Conservation (phyloP, 1,140 invertebrate species). For the Heliconius melpomene region DNA sequence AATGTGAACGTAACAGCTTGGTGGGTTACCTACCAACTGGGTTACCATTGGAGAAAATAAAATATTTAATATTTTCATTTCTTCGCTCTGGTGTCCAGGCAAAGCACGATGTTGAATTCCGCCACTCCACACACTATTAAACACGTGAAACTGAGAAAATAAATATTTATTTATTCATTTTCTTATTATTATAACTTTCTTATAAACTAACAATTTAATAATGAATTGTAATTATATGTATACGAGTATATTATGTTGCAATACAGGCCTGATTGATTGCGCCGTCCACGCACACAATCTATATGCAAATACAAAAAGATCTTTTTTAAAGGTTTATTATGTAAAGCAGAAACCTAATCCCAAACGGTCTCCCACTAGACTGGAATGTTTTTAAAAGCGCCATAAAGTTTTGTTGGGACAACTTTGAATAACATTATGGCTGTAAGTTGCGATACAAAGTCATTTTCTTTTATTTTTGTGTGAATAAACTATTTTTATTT, state of each 20-base stretch:
- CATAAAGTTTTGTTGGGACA: conserved; percentile 16
- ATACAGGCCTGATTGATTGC: conserved; percentile 56
- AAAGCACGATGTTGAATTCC: no score
- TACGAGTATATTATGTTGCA: no score
- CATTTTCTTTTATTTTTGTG: background rate
- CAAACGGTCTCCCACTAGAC: conserved; percentile 28
- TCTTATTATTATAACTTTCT: background rate
- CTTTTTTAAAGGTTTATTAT: conserved; percentile 57
- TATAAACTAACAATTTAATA: background rate
- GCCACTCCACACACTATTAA: no score
- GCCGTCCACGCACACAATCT: conserved; percentile 56
- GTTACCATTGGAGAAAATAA: no score
- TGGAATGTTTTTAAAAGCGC: conserved; percentile 21
- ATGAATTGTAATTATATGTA: background rate
- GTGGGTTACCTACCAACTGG: no score
- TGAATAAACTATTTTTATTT: background rate
- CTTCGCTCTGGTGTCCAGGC: no score
- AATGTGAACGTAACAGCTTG: no score
- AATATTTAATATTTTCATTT: no score
- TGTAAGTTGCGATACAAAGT: background rate
- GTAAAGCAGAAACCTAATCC: conserved; percentile 48
- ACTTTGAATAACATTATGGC: conserved; percentile 13
- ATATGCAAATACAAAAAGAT: conserved; percentile 58
- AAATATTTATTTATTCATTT: no score
- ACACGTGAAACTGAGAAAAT: no score